Evolutionary conservation across 2,113 vertebrate species (phyloP), one percentile per base, ranked within the genome.

Genomic region (Ibidorhyncha struthersii): DNA sequence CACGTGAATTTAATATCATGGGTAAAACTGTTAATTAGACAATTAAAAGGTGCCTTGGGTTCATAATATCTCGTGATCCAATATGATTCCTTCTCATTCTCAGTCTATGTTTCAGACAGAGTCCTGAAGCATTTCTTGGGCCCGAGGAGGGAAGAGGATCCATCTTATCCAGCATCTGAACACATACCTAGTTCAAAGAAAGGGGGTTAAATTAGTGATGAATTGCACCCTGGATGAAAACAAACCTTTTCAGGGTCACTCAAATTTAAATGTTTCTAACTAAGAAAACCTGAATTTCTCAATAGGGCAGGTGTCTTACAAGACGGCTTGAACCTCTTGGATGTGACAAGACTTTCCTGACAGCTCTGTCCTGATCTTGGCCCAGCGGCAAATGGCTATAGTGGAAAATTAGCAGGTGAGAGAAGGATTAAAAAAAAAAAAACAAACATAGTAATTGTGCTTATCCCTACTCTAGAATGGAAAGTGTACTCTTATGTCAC

Each of bases 11-110:
- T 94, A 90, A 73, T 73, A 82, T 43, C n/a, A 73, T 7, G 8
- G 40, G 41, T 62, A 71, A 94, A 93, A 87, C 6, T 74, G 41
- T 82, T 94, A 88, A 96, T 93, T 85, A 82, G 84, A 22, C 65
- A 86, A 78, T 69, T 74, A 88, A 45, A 89, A 80, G 36, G 43
- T 81, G 50, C 59, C 41, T 78, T 50, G 71, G 63, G 63, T 78
- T 74, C 29, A 32, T 61, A 92, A 40, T 56, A n/a, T 20, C 77
- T 81, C 67, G 52, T 82, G 72, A 85, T 65, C 29, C 66, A 36
- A 1, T 23, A 63, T 10, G 9, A 55, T 67, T 72, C 58, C 18
- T 70, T 56, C 58, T 83, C 50, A n/a, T 58, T 81, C 59, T 82
- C 52, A 73, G 32, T 18, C 58, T 6, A 4, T 17, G 49, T 34